phyloP scores from a whole-genome alignment of 1,140 invertebrate species.

The Reticulitermes speratus region DNA sequence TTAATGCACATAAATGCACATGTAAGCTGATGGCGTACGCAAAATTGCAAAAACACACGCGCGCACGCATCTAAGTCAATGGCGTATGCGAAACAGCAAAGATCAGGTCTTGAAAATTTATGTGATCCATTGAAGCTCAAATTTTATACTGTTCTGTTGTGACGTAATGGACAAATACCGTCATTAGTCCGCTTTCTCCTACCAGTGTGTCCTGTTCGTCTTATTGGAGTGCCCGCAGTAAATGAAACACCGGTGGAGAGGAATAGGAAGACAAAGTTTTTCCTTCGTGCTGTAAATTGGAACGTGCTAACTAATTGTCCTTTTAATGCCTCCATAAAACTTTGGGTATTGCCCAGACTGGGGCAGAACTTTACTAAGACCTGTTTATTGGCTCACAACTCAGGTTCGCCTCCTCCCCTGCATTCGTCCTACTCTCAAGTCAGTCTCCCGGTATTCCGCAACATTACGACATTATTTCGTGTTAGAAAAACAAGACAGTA shows the following conservation, averaged over 20 bases:
- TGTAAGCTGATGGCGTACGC: too few species aligned
- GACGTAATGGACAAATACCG: neutral
- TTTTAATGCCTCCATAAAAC: conserved; percentile 1
- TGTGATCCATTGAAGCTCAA: too few species aligned
- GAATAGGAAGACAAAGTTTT: neutral
- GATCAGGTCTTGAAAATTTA: too few species aligned
- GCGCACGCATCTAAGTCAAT: too few species aligned
- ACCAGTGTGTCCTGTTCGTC: neutral
- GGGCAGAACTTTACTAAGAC: neutral
- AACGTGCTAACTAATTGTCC: neutral
- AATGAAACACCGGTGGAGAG: neutral
- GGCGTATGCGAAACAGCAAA: too few species aligned
- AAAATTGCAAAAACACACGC: too few species aligned
- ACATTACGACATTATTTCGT: neutral
- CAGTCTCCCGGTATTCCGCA: neutral
- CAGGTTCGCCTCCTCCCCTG: too few species aligned
- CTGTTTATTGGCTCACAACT: neutral
- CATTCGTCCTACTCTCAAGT: too few species aligned
- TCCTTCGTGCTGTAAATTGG: neutral
- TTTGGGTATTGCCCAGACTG: neutral
- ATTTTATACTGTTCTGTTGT: too few species aligned
- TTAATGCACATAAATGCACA: too few species aligned
- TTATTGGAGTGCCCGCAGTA: neutral
- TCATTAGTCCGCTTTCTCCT: neutral
- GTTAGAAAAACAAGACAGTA: neutral